These are phyloP conservation scores for Xestia xanthographa DNA, from an alignment of 2,888 invertebrate genomes.

Conservation along the genomic window DNA sequence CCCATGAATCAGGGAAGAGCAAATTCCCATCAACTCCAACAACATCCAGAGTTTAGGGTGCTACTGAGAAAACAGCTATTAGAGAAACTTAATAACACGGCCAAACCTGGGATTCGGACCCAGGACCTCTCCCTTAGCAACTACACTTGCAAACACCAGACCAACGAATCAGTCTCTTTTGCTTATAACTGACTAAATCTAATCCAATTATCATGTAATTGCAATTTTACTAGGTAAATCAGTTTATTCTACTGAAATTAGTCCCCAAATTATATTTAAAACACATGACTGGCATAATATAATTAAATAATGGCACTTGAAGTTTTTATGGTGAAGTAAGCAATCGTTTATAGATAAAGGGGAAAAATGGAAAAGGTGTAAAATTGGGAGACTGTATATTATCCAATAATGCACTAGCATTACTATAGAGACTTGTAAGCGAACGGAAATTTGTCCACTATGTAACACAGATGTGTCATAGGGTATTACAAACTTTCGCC, in stretches of 20 bases:
- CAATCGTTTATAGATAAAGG: neutral
- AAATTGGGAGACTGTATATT: neutral
- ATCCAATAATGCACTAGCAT: neutral
- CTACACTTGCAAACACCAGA: neutral
- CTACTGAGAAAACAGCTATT: too few relatives aligned
- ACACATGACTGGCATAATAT: neutral
- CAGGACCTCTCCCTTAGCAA: neutral
- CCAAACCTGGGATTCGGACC: neutral
- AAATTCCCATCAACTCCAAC: neutral
- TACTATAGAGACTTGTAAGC: neutral
- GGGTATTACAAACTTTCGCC: conserved; percentile 14
- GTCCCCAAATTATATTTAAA: neutral
- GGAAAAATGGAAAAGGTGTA: neutral
- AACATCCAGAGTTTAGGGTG: neutral
- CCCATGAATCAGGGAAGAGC: neutral
- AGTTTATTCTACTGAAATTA: neutral
- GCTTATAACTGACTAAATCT: neutral
- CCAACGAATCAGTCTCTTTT: neutral
- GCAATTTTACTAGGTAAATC: neutral
- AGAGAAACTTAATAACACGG: neutral
- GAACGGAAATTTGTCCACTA: neutral
- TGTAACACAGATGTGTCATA: neutral
- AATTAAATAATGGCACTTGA: neutral
- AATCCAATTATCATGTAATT: neutral
- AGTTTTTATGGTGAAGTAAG: neutral